phyloP scores from a whole-genome alignment of 2,113 vertebrate species.

The Ondatra zibethicus region DNA sequence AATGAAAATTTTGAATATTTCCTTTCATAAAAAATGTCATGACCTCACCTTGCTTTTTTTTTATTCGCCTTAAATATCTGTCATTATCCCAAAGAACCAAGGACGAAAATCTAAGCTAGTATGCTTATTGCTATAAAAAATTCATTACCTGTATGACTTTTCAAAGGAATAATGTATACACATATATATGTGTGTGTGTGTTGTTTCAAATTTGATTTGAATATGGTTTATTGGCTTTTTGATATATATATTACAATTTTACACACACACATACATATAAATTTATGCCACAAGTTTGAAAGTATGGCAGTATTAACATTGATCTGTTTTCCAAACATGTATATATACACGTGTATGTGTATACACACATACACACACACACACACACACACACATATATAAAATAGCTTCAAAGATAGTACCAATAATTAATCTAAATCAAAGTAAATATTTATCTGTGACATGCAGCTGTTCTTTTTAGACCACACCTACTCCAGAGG shows the following conservation, averaged over 20 bases:
- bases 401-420: background rate
- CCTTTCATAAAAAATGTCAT: background rate
- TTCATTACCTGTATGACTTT: background rate
- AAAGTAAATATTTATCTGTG: conserved; percentile 14
- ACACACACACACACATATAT: too few relatives aligned
- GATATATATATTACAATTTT: background rate
- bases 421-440: conserved; percentile 29
- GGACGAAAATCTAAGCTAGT: background rate
- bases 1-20: background rate
- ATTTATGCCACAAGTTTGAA: background rate
- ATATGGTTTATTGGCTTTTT: background rate
- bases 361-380: too few relatives aligned
- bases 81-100: background rate
- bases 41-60: background rate
- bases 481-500: background rate
- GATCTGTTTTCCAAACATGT: background rate
- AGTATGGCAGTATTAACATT: background rate
- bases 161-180: background rate
- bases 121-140: background rate
- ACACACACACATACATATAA: background rate
- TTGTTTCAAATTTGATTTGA: conserved; percentile 38
- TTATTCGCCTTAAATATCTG: background rate
- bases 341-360: too few relatives aligned
- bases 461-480: background rate
- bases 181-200: background rate